Base-by-base conservation (phyloP, 2,113 vertebrate species). In the Megaceryle maxima region DNA sequence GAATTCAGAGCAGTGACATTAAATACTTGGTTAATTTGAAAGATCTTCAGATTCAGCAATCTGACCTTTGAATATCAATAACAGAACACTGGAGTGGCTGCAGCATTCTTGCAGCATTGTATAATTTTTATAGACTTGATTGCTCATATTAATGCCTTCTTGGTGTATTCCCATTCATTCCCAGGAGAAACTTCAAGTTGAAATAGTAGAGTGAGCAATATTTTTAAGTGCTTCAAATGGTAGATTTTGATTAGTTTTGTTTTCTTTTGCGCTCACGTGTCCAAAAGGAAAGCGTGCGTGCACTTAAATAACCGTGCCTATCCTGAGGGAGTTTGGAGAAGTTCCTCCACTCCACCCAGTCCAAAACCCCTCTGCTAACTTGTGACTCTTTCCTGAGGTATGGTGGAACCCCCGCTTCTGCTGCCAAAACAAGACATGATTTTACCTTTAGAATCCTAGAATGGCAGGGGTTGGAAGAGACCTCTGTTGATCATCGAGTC, bases 1-100 rank as follows among this genome's bases (percentile, higher is more conserved):
- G 89, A 96, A 92, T 96, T 69, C 89, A 55, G 26, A 79, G 44
- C 57, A 89, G 62, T 84, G 87, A 75, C 66, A 87, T 94, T 63
- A 96, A 95, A 82, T 87, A 75, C 66, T 89, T 92, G 77, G 85
- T 88, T 94, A 84, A 92, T 87, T 92, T 95, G 66, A 92, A 56
- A 56, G 53, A 79, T 91, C 66, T 82, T 92, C 46, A 68, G 57
- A 84, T 96, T 96, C 89, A 91, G 83, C 74, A 96, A 89, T 87
- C 56, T 2, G 0, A 73, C 60, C 25, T 89, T 76, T 78, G 90
- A 94, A 89, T 90, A 89, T 92, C 86, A 88, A 10, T 79, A 88
- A 69, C 67, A 89, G 53, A 88, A 78, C 16, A 62, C n/a, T 90
- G 88, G 86, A 93, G 20, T 66, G 82, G 55, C 77, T 87, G 57